phyloP scores from a whole-genome alignment of 2,113 vertebrate species.

The Ictidomys tridecemlineatus region DNA sequence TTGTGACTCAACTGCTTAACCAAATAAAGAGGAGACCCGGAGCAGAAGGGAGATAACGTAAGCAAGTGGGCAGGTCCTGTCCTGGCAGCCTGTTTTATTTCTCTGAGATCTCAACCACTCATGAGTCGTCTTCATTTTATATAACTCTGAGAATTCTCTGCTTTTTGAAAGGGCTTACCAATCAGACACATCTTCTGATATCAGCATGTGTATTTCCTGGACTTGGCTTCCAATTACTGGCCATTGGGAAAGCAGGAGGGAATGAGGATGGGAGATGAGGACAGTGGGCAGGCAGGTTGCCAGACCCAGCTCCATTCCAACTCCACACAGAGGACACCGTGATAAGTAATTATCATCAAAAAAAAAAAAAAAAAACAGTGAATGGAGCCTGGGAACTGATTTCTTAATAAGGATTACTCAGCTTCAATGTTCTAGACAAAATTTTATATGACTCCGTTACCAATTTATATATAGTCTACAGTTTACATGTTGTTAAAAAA shows the following conservation, averaged over 20 bases:
- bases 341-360: not conserved
- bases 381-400: not conserved
- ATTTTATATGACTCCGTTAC: not conserved
- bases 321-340: fast-evolving
- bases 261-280: no score
- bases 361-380: not conserved
- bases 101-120: not conserved
- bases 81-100: not conserved
- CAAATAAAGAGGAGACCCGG: not conserved
- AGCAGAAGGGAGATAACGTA: not conserved
- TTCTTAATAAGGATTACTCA: not conserved
- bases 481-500: not conserved
- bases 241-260: not conserved
- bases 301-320: not conserved
- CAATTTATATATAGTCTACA: not conserved
- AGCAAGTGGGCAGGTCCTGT: fast-evolving
- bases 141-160: not conserved
- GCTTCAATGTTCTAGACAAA: not conserved
- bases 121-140: not conserved
- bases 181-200: not conserved
- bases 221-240: not conserved
- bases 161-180: not conserved
- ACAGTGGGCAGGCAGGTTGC: fast-evolving
- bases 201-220: not conserved
- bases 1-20: not conserved